Base-by-base conservation (phyloP, 1,140 invertebrate species). In the Hypsibius dujardini region DNA sequence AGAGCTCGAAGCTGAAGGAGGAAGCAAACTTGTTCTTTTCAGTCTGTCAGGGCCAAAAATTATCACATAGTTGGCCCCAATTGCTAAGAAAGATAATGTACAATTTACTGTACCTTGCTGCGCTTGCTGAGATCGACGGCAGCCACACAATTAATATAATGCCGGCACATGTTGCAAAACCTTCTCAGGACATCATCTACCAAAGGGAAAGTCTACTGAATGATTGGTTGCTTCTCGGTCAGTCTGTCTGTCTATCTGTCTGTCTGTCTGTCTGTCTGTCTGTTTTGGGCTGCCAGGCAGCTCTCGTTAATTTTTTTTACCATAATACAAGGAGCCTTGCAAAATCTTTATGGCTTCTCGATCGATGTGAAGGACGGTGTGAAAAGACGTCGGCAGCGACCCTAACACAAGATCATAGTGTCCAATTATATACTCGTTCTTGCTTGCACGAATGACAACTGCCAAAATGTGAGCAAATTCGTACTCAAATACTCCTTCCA, bases 121-220 rank as follows among this genome's bases (percentile, higher is more conserved):
- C 7, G 7, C 3, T 15, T 42, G 12, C 62, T 12, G 7, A 67
- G 12, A 45, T 67, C 62, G 42, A 67, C 42, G 62, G 62, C 62
- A 42, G 42, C 42, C 12, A 67, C 62, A 42, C 12, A 67, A 42
- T 67, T 67, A 3, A 67, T 67, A 42, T 67, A 67, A 42, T 67
- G 62, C 45, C 45, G 12, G 42, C 62, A 67, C 3, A 67, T 42
- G 62, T 42, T 67, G 62, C 62, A 67, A 42, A 15, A 67, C 3
- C 62, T 12, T 45, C 62, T 12, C 42, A 67, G 3, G 42, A 67
- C 62, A 67, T 67, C 62, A 42, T 67, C 62, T 67, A n/a, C n/a
- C 7, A 56, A 56, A 56, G 28, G 28, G 28, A 28, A 28, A 28
- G 28, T 28, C 28, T 28, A 28, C 28, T 28, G 28, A 28, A 28